phyloP scores from a whole-genome alignment of 2,888 invertebrate genomes.

The Phania funesta region DNA sequence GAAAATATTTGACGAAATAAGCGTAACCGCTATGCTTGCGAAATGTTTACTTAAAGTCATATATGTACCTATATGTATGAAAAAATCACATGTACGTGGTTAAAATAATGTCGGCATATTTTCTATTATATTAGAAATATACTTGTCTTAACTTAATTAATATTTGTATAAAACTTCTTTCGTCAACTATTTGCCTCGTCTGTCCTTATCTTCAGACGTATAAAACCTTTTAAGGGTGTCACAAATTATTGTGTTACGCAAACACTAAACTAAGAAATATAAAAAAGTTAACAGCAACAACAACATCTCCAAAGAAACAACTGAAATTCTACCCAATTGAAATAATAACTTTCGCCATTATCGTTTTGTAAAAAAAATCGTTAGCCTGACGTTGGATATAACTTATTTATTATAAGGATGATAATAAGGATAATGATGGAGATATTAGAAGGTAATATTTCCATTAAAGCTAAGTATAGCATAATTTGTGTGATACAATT shows the following conservation, averaged over 20 bases:
- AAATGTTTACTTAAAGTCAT: too few species aligned
- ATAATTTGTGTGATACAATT: background rate
- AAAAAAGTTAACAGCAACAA: slow-evolving; percentile 9
- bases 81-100: too few species aligned
- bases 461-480: background rate
- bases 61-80: too few species aligned
- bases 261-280: background rate
- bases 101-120: too few species aligned
- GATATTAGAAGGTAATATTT: background rate
- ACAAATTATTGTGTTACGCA: slow-evolving; percentile 39
- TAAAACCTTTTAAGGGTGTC: slow-evolving; percentile 61
- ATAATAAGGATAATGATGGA: background rate
- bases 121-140: too few species aligned
- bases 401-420: too few species aligned
- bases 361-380: slow-evolving; percentile 30
- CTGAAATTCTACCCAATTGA: slow-evolving; percentile 18
- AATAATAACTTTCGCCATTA: slow-evolving; percentile 32
- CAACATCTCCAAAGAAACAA: slow-evolving; percentile 8
- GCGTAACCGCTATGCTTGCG: too few species aligned
- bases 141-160: too few species aligned
- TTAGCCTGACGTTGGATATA: slow-evolving; percentile 33
- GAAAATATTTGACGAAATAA: too few species aligned
- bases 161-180: background rate
- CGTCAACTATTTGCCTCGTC: background rate
- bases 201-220: slow-evolving; percentile 31